Evolutionary conservation across 1,140 invertebrate species (phyloP).

Genomic region (Drosophila nikananu): DNA sequence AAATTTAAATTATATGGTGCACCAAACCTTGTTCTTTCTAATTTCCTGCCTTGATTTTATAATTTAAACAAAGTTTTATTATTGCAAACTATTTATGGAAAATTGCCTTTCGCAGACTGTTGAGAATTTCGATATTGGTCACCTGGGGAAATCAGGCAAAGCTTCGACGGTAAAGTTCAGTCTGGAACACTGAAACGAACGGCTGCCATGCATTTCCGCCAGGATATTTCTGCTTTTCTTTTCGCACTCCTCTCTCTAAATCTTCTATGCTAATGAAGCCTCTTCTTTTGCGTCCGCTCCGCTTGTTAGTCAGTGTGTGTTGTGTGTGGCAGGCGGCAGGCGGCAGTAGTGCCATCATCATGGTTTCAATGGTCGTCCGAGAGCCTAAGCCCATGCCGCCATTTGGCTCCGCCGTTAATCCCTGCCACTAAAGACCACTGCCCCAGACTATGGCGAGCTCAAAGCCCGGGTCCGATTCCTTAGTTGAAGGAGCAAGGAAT

Average conservation of each 20-base stretch:
- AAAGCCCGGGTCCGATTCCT: conserved; percentile 22
- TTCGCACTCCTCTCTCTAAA: conserved; percentile 16
- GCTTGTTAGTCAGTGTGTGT: conserved; percentile 9
- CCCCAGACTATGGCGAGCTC: conserved; percentile 30
- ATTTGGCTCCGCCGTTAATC: conserved; percentile 80
- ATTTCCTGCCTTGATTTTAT: neutral
- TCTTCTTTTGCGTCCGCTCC: conserved; percentile 66
- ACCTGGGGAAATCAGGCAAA: conserved; percentile 2
- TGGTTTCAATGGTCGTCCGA: conserved; percentile 48
- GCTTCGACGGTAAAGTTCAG: conserved; percentile 20
- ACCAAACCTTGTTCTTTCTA: accelerated
- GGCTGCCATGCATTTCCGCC: conserved; percentile 13
- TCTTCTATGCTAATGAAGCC: conserved; percentile 81
- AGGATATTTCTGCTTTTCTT: conserved; percentile 25
- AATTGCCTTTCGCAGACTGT: neutral
- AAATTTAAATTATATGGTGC: neutral
- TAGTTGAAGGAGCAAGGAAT: conserved; percentile 30
- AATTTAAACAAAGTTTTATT: neutral
- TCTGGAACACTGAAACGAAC: conserved; percentile 2
- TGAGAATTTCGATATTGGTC: neutral
- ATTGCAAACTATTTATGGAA: neutral
- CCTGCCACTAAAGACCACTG: conserved; percentile 80
- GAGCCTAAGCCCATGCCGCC: conserved; percentile 77
- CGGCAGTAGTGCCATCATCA: conserved; percentile 30
- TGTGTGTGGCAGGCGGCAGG: conserved; percentile 19